Evolutionary conservation across 2,888 invertebrate genomes (phyloP).

Genomic region (Arge pagana): DNA sequence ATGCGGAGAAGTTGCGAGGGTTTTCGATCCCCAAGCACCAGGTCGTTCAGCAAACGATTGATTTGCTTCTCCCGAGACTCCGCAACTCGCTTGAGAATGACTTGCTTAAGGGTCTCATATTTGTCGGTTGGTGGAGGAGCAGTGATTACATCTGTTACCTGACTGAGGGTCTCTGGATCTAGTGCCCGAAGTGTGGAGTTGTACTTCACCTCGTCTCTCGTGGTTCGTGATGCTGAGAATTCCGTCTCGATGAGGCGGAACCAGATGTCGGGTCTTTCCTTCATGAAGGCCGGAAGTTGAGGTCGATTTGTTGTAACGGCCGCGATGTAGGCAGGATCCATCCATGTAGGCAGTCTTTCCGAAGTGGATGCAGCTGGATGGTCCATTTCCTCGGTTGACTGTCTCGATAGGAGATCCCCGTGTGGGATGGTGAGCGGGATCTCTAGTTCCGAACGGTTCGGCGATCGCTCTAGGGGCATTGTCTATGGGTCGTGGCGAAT

Average conservation of each 20-base stretch:
- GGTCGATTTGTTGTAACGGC: not conserved
- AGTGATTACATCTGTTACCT: slow-evolving; percentile 18
- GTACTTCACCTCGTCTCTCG: slow-evolving; percentile 15
- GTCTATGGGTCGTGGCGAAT: too few species aligned
- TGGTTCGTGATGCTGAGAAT: not conserved
- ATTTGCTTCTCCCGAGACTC: not conserved
- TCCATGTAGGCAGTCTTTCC: not conserved
- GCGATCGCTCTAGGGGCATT: too few species aligned
- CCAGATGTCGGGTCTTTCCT: slow-evolving; percentile 18
- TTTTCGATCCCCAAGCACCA: not conserved
- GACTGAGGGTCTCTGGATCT: slow-evolving; percentile 2
- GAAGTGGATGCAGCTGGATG: too few species aligned
- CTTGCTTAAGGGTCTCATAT: slow-evolving; percentile 17
- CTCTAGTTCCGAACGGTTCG: too few species aligned
- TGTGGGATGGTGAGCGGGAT: too few species aligned
- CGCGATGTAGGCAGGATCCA: not conserved
- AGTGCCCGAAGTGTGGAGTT: slow-evolving; percentile 3
- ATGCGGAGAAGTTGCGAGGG: slow-evolving; percentile 5
- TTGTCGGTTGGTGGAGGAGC: slow-evolving; percentile 7
- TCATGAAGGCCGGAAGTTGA: slow-evolving; percentile 4
- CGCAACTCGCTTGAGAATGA: slow-evolving; percentile 14
- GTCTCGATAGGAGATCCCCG: too few species aligned
- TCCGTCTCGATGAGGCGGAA: slow-evolving; percentile 16
- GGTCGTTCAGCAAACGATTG: not conserved
- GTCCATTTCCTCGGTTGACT: too few species aligned